These are phyloP conservation scores for Chromobotia macracanthus DNA, from an alignment of 2,797 vertebrate species.

Conservation along the genomic window DNA sequence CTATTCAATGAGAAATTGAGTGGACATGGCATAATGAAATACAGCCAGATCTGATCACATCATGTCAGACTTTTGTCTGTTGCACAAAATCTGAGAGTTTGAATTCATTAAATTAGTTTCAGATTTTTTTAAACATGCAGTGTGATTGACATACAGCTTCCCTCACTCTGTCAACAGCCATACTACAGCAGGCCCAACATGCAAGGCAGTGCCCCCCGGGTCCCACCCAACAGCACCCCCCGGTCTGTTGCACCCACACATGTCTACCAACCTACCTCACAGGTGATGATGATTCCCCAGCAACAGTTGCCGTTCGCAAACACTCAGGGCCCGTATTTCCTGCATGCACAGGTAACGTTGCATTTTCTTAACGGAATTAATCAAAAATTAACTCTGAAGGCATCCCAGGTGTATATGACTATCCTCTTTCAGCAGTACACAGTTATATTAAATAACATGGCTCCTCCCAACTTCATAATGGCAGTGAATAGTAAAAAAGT, in stretches of 20 bases:
- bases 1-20: too few relatives aligned
- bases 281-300: constrained; percentile 98
- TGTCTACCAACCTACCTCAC: constrained; percentile 88
- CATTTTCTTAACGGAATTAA: not conserved
- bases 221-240: constrained; percentile 85
- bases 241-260: constrained; percentile 88
- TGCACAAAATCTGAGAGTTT: not conserved
- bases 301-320: constrained; percentile 89
- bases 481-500: too few relatives aligned
- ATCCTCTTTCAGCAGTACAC: too few relatives aligned
- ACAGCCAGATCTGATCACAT: too few relatives aligned
- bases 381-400: too few relatives aligned
- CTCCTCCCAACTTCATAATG: too few relatives aligned
- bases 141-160: not conserved
- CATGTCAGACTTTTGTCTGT: too few relatives aligned
- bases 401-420: too few relatives aligned
- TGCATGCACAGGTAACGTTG: constrained; percentile 84
- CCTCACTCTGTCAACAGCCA: constrained; percentile 73
- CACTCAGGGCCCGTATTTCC: constrained; percentile 90
- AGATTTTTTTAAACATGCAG: too few relatives aligned
- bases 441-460: too few relatives aligned
- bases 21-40: too few relatives aligned
- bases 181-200: constrained; percentile 91
- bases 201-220: constrained; percentile 85
- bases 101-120: too few relatives aligned